A percentile compares a stretch with the other conserved stretches of the same genome.
These are phyloP conservation scores for Arnoldichthys spilopterus DNA, from an alignment of 2,797 vertebrate genomes.

Conservation along the genomic window DNA sequence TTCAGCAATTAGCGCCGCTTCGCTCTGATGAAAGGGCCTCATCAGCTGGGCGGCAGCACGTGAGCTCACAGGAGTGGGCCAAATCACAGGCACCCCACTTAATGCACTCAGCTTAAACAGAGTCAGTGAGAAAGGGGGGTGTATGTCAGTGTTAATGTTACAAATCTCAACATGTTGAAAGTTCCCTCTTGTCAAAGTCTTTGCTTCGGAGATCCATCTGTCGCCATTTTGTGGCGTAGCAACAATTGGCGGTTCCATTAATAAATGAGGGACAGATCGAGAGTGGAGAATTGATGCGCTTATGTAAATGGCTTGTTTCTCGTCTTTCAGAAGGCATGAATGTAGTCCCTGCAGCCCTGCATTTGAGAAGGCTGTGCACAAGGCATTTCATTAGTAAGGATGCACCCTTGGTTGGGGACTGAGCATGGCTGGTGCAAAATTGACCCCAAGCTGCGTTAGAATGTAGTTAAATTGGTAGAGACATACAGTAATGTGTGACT, in stretches of 20 bases:
- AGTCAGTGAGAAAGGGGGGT: neutral
- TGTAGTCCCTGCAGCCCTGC: constrained; percentile 19
- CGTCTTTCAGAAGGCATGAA: constrained; percentile 48
- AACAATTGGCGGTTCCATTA: constrained; percentile 44
- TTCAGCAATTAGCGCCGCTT: constrained; percentile 67
- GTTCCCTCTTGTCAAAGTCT: constrained; percentile 31
- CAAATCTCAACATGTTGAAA: constrained; percentile 14
- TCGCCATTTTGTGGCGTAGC: constrained; percentile 42
- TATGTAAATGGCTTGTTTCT: constrained; percentile 55
- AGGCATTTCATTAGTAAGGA: constrained; percentile 20
- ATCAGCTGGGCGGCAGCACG: constrained; percentile 61
- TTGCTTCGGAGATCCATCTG: constrained; percentile 46
- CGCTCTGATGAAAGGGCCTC: constrained; percentile 66
- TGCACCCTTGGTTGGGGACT: neutral
- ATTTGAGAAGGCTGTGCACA: constrained; percentile 18
- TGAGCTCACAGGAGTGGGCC: constrained; percentile 49
- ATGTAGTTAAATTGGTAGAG: constrained; percentile 21
- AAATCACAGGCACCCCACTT: constrained; percentile 42
- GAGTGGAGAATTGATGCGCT: constrained; percentile 44
- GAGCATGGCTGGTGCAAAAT: constrained; percentile 17
- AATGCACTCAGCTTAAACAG: constrained; percentile 39
- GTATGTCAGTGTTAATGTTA: constrained; percentile 33
- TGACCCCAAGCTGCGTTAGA: constrained; percentile 31
- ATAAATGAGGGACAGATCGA: constrained; percentile 28
- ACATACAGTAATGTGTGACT: constrained; percentile 5